These are phyloP conservation scores for Dyspetes luteomarginatus DNA, from an alignment of 2,888 invertebrate species.

Conservation along the genomic window DNA sequence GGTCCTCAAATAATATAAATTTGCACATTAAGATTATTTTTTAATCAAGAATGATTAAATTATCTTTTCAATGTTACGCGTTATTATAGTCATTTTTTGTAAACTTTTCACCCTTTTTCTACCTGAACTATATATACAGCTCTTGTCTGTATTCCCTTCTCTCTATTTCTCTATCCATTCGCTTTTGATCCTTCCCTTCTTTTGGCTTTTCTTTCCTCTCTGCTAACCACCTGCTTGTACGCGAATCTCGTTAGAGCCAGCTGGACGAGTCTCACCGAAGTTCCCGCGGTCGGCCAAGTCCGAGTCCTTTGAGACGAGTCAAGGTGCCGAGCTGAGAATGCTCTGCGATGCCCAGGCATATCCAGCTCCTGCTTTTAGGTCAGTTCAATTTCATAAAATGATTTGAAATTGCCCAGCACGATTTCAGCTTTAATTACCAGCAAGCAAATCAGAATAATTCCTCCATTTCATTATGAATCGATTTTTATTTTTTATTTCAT, in stretches of 20 bases:
- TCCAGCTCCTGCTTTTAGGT: constrained; percentile 80
- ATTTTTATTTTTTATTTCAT: too few species aligned
- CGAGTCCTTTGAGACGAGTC: constrained; percentile 75
- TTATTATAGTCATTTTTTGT: too few species aligned
- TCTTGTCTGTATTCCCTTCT: constrained; percentile 27
- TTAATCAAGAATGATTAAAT: background rate
- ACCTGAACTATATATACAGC: background rate
- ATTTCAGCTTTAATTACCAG: background rate
- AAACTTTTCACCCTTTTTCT: background rate
- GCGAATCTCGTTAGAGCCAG: constrained; percentile 78
- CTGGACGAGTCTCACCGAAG: constrained; percentile 81
- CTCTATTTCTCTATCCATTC: too few species aligned
- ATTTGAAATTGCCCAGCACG: constrained; percentile 22
- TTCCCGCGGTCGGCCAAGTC: constrained; percentile 84
- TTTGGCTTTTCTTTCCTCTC: constrained; percentile 16
- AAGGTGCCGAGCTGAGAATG: constrained; percentile 80
- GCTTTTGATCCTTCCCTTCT: constrained; percentile 12
- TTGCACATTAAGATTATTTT: background rate
- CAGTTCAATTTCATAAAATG: constrained; percentile 68
- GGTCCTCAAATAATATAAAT: background rate
- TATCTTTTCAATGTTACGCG: background rate
- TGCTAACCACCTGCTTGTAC: constrained; percentile 60
- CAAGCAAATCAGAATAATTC: background rate
- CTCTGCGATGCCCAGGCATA: constrained; percentile 81
- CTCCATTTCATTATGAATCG: background rate